phyloP scores from a whole-genome alignment of 2,113 vertebrate species.

The Melanerpes formicivorus region DNA sequence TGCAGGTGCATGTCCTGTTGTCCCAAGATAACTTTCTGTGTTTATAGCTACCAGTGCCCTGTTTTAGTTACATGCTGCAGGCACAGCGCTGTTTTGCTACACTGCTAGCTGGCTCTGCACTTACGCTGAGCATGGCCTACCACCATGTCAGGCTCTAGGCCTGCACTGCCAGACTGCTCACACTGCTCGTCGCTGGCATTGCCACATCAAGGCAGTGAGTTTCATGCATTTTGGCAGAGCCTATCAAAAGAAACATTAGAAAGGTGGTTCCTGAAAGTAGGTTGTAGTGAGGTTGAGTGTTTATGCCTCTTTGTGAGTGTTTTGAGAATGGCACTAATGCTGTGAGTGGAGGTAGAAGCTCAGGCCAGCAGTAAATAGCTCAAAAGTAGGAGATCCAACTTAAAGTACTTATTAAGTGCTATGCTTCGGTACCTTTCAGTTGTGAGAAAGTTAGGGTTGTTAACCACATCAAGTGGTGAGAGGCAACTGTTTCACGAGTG shows the following conservation, averaged over 20 bases:
- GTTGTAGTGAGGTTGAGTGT: neutral
- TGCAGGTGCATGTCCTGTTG: no score
- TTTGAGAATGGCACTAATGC: neutral
- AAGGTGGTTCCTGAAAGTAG: neutral
- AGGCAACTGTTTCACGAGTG: neutral
- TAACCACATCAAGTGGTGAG: neutral
- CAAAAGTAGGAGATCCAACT: neutral
- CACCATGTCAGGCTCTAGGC: no score
- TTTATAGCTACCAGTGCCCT: no score
- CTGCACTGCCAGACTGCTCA: no score
- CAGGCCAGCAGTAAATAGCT: fast-evolving
- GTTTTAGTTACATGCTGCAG: no score
- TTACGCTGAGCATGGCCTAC: no score
- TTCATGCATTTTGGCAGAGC: neutral
- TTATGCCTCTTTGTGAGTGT: fast-evolving
- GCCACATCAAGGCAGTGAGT: neutral
- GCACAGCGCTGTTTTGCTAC: no score
- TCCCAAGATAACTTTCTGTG: no score
- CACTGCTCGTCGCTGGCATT: no score
- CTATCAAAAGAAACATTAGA: neutral
- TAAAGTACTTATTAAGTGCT: neutral
- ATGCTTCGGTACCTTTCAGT: neutral
- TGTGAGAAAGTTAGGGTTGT: neutral
- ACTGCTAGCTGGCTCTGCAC: no score
- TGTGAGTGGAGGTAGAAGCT: neutral